These are phyloP conservation scores for Neotoxoptera formosana DNA, from an alignment of 1,140 invertebrate species.

Conservation along the genomic window DNA sequence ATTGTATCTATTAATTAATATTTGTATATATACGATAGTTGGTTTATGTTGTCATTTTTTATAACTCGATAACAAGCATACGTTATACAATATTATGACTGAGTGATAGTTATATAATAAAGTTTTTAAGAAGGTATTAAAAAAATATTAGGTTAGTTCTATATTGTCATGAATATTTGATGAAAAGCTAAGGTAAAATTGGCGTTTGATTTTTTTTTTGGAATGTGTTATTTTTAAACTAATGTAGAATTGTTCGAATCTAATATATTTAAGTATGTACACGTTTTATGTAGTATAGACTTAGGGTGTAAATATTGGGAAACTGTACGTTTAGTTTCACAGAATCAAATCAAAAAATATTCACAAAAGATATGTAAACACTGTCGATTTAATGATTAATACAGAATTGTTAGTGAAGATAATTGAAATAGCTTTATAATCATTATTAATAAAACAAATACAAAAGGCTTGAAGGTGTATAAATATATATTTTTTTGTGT, in stretches of 20 bases:
- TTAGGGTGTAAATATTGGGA: background rate
- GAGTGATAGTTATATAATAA: background rate
- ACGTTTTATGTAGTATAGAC: background rate
- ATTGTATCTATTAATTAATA: background rate
- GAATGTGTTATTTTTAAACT: background rate
- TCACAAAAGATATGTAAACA: background rate
- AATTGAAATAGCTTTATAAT: background rate
- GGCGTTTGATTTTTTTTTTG: background rate
- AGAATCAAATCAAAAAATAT: no score
- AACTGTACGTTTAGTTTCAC: background rate
- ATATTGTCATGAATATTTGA: background rate
- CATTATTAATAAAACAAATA: background rate
- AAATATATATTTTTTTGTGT: background rate
- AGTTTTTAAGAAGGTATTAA: background rate
- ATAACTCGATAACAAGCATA: background rate
- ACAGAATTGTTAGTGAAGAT: background rate
- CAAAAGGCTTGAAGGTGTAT: no score
- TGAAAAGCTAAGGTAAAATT: background rate
- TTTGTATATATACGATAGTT: background rate
- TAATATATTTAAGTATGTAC: background rate
- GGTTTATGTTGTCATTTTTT: background rate
- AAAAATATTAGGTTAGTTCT: background rate
- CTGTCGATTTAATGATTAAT: background rate
- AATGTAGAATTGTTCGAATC: background rate
- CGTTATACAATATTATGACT: background rate